Base-by-base conservation (phyloP, 35 echinoderm and acorn worm species). In the Hemicentrotus pulcherrimus region DNA sequence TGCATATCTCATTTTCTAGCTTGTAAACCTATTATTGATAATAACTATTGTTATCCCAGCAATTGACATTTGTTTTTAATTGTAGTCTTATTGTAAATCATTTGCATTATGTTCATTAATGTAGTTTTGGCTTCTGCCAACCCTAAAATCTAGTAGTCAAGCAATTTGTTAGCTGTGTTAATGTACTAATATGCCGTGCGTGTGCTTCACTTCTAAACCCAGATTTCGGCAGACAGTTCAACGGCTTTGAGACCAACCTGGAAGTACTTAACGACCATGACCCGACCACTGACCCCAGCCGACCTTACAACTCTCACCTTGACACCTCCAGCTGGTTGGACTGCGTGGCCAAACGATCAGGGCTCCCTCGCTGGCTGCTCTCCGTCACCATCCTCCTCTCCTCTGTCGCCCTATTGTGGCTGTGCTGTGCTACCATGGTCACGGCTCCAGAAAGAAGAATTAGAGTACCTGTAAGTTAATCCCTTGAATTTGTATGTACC, bases 261-360 rank as follows among this genome's bases (percentile, higher is more conserved):
- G 97, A 97, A 94, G 96, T 96, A 46, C 94, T 96, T 46, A 97
- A 94, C n/a, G 70, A 97, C 30, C 91, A 94, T 46, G 95, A 95
- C 32, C 92, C 88, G 31, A 97, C 94, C 28, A 65, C 91, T 35
- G 61, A 88, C 32, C 94, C 94, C 14, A 86, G 61, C 16, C 70
- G 94, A 18, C 94, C 94, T 13, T 86, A 96, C 19, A 47, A 46
- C 35, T 94, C 32, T 45, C 89, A 94, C n/a, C 92, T 95, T 31
- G 96, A 97, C 28, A 94, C 94, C 48, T 96, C 94, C 28, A 94
- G 91, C 8, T 99, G 98, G 98, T 91, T 99, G 86, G 98, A 97
- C 70, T 99, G 98, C 89, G 96, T 99, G 31, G 97, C 98, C 95
- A 96, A 97, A 91, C 97, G 97, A 55, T 99, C 98, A 4, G 98